Evolutionary conservation across 2,113 vertebrate genomes (phyloP).

Genomic region (Ageneiosus marmoratus): DNA sequence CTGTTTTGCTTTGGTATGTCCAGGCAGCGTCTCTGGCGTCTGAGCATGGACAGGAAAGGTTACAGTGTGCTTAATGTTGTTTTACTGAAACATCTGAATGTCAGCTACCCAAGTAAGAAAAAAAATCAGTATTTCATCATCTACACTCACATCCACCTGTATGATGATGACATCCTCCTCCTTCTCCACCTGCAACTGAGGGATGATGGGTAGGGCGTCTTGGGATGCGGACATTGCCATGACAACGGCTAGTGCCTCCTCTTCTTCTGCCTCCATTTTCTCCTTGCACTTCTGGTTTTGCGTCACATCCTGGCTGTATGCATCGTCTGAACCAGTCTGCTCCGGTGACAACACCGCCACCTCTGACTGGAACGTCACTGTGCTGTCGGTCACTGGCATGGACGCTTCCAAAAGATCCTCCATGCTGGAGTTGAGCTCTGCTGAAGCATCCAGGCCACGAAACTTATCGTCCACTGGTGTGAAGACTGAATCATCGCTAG

Average conservation of each 20-base stretch:
- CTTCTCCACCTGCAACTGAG: slow-evolving; percentile 84
- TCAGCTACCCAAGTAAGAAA: not conserved
- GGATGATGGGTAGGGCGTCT: slow-evolving; percentile 85
- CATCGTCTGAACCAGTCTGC: slow-evolving; percentile 55
- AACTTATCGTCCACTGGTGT: slow-evolving; percentile 84
- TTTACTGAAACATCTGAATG: not conserved
- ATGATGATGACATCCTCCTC: slow-evolving; percentile 87
- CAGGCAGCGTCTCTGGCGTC: slow-evolving; percentile 87
- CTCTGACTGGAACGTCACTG: slow-evolving; percentile 87
- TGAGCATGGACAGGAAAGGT: slow-evolving; percentile 47
- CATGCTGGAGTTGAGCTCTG: slow-evolving; percentile 86
- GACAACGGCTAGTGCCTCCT: slow-evolving; percentile 84
- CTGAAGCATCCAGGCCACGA: slow-evolving; percentile 73
- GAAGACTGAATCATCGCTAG: slow-evolving; percentile 82
- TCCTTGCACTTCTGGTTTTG: slow-evolving; percentile 90
- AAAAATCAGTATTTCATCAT: no score
- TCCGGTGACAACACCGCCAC: slow-evolving; percentile 86
- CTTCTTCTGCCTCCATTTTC: slow-evolving; percentile 91
- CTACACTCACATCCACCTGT: slow-evolving; percentile 84
- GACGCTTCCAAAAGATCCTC: slow-evolving; percentile 85
- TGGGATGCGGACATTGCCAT: slow-evolving; percentile 94
- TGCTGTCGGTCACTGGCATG: slow-evolving; percentile 73
- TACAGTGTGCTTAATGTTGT: not conserved
- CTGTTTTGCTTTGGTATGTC: slow-evolving; percentile 89
- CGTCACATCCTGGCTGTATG: slow-evolving; percentile 84